Evolutionary conservation across 2,113 vertebrate species (phyloP).

Genomic region (Brachyhypopomus occidentalis): DNA sequence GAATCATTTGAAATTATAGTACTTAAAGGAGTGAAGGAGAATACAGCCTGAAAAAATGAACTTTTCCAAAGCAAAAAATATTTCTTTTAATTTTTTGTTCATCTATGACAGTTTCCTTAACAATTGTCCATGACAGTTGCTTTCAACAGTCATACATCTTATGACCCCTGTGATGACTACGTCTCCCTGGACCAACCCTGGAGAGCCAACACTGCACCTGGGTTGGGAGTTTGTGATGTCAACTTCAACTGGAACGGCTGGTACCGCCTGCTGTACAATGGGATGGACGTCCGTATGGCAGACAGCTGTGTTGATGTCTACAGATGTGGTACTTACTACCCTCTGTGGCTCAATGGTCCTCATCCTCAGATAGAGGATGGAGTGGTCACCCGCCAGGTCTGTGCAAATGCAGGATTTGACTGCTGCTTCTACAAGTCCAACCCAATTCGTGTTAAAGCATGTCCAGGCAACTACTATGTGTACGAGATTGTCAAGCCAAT

Average conservation of each 20-base stretch:
- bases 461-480: conserved; percentile 1
- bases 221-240: no score
- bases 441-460: conserved; percentile 11
- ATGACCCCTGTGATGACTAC: background rate
- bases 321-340: conserved; percentile 3
- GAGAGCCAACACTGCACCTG: no score
- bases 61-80: background rate
- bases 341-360: conserved; percentile 30
- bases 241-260: no score
- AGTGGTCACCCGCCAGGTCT: background rate
- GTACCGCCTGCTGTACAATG: no score
- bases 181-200: background rate
- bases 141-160: background rate
- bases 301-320: no score
- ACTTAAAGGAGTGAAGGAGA: no score
- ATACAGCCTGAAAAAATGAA: no score
- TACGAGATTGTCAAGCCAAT: conserved; percentile 31
- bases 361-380: no score
- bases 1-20: no score
- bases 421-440: background rate
- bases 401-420: background rate
- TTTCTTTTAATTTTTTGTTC: background rate
- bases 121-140: background rate
- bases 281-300: no score
- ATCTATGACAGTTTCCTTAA: background rate